A percentile compares a stretch with the other conserved stretches of the same genome.
These are phyloP conservation scores for Philopedon plagiatum DNA, from an alignment of 2,888 invertebrate species.

Conservation along the genomic window DNA sequence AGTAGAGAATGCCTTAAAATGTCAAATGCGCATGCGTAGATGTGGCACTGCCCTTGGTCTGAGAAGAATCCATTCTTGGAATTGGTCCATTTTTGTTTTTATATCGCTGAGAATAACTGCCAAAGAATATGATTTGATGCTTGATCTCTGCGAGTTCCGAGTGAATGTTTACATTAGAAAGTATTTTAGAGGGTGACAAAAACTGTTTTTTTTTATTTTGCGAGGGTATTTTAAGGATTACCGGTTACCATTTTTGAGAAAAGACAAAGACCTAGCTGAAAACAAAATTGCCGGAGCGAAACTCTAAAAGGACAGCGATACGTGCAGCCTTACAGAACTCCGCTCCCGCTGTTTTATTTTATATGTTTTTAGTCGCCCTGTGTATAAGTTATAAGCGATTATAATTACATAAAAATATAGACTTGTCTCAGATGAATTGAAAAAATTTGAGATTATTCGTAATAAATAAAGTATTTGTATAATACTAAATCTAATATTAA, in stretches of 20 bases:
- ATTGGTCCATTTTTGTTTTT: too few relatives aligned
- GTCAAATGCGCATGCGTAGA: too few relatives aligned
- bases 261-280: background rate
- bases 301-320: background rate
- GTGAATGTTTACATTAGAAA: constrained; percentile 32
- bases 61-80: too few relatives aligned
- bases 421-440: constrained; percentile 15
- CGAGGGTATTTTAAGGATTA: background rate
- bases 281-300: background rate
- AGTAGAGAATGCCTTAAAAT: too few relatives aligned
- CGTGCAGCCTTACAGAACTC: background rate
- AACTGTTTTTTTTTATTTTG: background rate
- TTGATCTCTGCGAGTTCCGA: constrained; percentile 41
- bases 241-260: background rate
- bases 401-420: constrained; percentile 11
- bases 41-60: too few relatives aligned
- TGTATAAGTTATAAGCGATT: background rate
- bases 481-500: constrained; percentile 21
- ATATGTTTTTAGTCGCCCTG: constrained; percentile 6
- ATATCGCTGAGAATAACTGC: constrained; percentile 63
- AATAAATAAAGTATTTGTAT: constrained; percentile 33
- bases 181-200: constrained; percentile 22
- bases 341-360: background rate
- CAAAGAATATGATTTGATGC: constrained; percentile 60
- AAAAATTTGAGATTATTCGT: background rate